phyloP scores from a whole-genome alignment of 2,113 vertebrate species.

The Menura novaehollandiae region DNA sequence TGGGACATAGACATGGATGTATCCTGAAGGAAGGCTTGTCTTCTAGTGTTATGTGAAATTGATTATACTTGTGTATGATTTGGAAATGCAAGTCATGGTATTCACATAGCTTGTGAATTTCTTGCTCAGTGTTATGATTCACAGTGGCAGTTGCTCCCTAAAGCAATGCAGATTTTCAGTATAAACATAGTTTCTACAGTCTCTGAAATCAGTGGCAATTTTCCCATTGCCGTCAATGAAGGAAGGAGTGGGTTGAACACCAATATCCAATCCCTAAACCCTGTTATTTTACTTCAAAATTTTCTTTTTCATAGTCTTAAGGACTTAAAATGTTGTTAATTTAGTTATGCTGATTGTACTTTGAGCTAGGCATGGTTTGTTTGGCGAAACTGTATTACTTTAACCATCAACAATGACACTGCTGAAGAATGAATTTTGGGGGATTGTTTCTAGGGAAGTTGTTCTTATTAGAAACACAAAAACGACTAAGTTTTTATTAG shows the following conservation, averaged over 20 bases:
- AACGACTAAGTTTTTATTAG: neutral
- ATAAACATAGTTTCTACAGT: neutral
- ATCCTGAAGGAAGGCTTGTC: neutral
- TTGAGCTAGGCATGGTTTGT: neutral
- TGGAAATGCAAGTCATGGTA: neutral
- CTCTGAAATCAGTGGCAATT: neutral
- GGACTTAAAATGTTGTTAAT: neutral
- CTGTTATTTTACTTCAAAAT: neutral
- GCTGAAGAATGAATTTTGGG: neutral
- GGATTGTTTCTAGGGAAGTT: neutral
- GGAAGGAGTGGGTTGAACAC: neutral
- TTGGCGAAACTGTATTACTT: neutral
- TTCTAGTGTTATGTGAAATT: neutral
- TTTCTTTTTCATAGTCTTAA: neutral
- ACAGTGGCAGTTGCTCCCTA: neutral
- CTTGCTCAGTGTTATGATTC: neutral
- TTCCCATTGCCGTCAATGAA: neutral
- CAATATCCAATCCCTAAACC: neutral
- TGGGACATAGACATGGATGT: neutral
- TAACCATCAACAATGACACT: neutral
- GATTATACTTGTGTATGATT: neutral
- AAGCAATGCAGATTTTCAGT: slow-evolving; percentile 12
- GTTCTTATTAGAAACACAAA: neutral
- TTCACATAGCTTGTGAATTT: neutral
- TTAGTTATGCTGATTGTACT: neutral